phyloP scores from a whole-genome alignment of 2,888 invertebrate genomes.

The Apotomis turbidana region DNA sequence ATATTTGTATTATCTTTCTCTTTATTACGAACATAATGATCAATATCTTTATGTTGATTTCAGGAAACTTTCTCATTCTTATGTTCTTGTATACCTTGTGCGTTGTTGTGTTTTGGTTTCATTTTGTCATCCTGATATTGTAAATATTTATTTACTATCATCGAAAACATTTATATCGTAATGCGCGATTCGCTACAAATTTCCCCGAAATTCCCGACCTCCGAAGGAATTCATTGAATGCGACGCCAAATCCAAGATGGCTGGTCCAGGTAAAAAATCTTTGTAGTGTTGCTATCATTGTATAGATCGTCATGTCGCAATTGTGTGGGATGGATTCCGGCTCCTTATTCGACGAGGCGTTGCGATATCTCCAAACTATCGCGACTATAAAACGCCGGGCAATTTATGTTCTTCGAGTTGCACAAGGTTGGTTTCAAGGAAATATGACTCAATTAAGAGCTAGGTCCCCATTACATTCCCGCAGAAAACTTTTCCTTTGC shows the following conservation, averaged over 20 bases:
- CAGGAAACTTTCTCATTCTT: no score
- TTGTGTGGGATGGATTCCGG: slow-evolving; percentile 31
- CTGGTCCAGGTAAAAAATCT: slow-evolving; percentile 54
- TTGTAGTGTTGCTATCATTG: slow-evolving; percentile 28
- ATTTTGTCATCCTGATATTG: background rate
- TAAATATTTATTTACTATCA: slow-evolving; percentile 27
- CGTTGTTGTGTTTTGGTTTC: background rate
- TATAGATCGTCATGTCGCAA: slow-evolving; percentile 28
- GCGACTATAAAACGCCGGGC: no score
- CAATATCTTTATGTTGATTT: no score
- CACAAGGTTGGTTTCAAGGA: no score
- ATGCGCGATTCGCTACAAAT: slow-evolving; percentile 61
- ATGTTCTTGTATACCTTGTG: no score
- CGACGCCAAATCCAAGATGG: slow-evolving; percentile 57
- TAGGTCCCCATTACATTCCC: no score
- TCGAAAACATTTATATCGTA: slow-evolving; percentile 43
- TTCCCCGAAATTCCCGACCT: slow-evolving; percentile 53
- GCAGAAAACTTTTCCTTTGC: no score
- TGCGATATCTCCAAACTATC: no score
- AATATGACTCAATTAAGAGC: no score
- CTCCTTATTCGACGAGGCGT: background rate
- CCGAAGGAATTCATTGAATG: slow-evolving; percentile 67
- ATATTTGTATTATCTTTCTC: no score
- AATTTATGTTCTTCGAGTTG: no score
- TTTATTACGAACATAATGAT: no score